A percentile compares a stretch with the other conserved stretches of the same genome.
Conservation (phyloP, 1,140 invertebrate genomes). For the Carposina sasakii region DNA sequence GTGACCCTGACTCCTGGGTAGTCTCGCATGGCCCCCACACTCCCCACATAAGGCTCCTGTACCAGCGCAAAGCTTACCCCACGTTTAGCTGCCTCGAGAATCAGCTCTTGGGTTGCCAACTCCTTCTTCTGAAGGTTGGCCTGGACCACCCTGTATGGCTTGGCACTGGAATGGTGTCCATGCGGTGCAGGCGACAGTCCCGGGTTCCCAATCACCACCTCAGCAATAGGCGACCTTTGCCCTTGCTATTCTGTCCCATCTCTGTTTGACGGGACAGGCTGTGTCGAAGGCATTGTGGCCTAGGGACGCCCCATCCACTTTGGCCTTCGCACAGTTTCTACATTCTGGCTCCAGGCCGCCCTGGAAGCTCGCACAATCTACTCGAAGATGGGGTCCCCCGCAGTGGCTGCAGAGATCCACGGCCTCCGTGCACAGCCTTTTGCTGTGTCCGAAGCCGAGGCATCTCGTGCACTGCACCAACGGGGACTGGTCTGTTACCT, state of each 20-base stretch:
- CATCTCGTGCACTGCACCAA: conserved; percentile 1
- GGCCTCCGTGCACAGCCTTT: conserved; percentile 3
- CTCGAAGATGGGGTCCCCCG: conserved; percentile 11
- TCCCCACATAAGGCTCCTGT: not conserved
- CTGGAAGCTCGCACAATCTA: conserved; percentile 3
- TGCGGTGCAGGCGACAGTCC: not conserved
- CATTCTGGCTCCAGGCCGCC: conserved; percentile 1
- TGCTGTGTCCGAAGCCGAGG: conserved; percentile 7
- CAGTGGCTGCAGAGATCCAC: conserved; percentile 14
- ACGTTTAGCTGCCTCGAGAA: not conserved
- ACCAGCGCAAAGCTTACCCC: not conserved
- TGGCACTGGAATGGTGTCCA: not conserved
- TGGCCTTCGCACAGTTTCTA: conserved; percentile 10
- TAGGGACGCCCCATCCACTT: not conserved
- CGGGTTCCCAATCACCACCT: not conserved
- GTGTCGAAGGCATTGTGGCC: conserved; percentile 7
- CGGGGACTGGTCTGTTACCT: not conserved
- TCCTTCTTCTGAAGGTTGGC: not conserved
- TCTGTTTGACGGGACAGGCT: not conserved
- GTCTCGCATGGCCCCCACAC: not conserved
- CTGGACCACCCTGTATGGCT: not conserved
- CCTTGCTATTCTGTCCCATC: conserved; percentile 8
- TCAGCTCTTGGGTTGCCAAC: not conserved
- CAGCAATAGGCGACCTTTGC: conserved; percentile 8
- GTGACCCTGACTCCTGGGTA: not conserved